Evolutionary conservation across 2,113 vertebrate species (phyloP).

Genomic region (Pelmatolapia mariae): DNA sequence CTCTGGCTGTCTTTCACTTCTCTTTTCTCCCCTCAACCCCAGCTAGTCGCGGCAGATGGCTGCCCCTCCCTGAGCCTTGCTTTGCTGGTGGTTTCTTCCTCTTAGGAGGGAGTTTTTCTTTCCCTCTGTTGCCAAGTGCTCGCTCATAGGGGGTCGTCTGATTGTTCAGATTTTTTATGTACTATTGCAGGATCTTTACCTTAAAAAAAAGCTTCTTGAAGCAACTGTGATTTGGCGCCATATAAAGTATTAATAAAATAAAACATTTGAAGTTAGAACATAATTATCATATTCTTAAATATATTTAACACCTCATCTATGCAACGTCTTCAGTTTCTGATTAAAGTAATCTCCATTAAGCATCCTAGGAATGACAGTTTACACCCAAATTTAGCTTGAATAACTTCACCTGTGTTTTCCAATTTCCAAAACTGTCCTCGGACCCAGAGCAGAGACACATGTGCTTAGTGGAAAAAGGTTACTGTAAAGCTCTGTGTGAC

Average conservation of each 20-base stretch:
- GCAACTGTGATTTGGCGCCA: background rate
- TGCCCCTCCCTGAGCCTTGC: background rate
- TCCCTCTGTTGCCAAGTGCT: background rate
- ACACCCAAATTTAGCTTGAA: background rate
- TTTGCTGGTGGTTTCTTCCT: background rate
- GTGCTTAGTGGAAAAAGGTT: slow-evolving; percentile 1
- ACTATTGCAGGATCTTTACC: background rate
- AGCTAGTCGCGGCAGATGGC: fast-evolving
- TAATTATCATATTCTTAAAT: background rate
- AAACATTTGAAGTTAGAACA: fast-evolving
- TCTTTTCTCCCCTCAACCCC: background rate
- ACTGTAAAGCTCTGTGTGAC: background rate
- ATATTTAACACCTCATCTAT: background rate
- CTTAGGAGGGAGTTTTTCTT: background rate
- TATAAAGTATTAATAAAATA: background rate
- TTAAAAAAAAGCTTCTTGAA: background rate
- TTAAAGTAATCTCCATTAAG: background rate
- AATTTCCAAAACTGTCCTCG: background rate
- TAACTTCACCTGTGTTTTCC: background rate
- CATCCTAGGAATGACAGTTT: background rate
- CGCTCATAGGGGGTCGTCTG: background rate
- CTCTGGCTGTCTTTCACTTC: background rate
- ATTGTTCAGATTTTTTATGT: background rate
- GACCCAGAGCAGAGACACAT: background rate
- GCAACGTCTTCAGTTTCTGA: background rate